Evolutionary conservation across 2,113 vertebrate genomes (phyloP).

Genomic region (Takifugu bimaculatus): DNA sequence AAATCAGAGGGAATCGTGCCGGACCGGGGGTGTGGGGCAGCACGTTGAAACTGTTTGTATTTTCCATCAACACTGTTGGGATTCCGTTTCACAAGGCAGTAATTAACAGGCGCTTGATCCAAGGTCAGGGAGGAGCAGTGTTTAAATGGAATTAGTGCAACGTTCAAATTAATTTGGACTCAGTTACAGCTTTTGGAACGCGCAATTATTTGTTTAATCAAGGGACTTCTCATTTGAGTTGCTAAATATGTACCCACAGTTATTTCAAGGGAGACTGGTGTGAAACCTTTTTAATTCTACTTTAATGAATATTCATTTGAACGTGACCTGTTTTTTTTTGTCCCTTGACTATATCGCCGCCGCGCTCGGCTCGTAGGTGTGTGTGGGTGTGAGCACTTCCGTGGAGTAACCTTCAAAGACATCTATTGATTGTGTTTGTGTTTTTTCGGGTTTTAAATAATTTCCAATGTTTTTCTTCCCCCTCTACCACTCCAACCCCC

Average conservation of each 20-base stretch:
- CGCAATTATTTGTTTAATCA: conserved; percentile 77
- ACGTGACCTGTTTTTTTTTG: conserved; percentile 57
- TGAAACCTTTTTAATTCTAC: conserved; percentile 53
- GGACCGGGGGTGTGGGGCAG: background rate
- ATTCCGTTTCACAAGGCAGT: conserved; percentile 63
- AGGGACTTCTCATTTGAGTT: conserved; percentile 67
- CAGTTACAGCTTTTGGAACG: conserved; percentile 72
- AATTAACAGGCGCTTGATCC: conserved; percentile 71
- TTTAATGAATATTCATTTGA: conserved; percentile 61
- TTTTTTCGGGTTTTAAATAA: conserved; percentile 33
- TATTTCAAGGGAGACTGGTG: conserved; percentile 49
- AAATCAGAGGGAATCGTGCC: background rate
- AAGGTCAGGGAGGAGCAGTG: conserved; percentile 73
- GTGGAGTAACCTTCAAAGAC: background rate
- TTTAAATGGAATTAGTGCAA: conserved; percentile 77
- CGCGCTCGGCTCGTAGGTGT: conserved; percentile 7
- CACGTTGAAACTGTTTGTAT: conserved; percentile 61
- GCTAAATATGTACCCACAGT: conserved; percentile 60
- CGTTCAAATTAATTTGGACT: conserved; percentile 72
- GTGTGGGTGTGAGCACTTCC: conserved; percentile 1
- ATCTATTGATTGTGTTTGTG: conserved; percentile 6
- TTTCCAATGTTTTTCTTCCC: conserved; percentile 30
- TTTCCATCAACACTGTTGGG: conserved; percentile 62
- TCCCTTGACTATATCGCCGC: conserved; percentile 14
- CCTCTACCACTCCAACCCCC: conserved; percentile 6